Evolutionary conservation across 2,113 vertebrate genomes (phyloP).

Genomic region (Cisticola juncidis): DNA sequence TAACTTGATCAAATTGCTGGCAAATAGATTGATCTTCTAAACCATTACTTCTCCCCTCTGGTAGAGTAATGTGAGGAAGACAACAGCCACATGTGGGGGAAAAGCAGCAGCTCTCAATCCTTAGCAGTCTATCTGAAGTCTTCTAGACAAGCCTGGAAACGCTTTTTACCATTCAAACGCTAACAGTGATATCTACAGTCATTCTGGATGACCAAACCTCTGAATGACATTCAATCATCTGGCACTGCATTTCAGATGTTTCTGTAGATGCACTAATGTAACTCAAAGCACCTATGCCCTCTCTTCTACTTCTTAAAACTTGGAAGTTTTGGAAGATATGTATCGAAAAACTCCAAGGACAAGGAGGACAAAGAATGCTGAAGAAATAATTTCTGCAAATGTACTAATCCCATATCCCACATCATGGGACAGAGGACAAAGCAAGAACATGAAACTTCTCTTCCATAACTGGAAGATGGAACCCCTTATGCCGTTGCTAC

Average conservation of each 20-base stretch:
- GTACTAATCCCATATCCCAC: neutral
- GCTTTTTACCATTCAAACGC: neutral
- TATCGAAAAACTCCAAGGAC: neutral
- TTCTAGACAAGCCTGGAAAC: neutral
- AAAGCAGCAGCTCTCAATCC: neutral
- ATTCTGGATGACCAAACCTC: neutral
- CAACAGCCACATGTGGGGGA: neutral
- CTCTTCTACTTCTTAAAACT: neutral
- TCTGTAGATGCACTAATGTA: neutral
- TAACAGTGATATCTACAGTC: neutral
- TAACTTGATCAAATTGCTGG: neutral
- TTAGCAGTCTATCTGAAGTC: neutral
- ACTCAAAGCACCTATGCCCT: neutral
- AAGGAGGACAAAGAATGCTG: neutral
- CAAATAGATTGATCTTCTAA: neutral
- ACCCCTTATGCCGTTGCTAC: accelerated
- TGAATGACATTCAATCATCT: neutral
- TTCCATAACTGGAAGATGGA: neutral
- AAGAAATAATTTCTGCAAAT: neutral
- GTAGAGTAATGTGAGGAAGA: neutral
- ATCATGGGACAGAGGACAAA: neutral
- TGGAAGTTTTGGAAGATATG: neutral
- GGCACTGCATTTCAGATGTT: neutral
- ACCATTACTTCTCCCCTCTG: neutral
- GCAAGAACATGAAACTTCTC: neutral